Evolutionary conservation across 2,888 invertebrate genomes (phyloP).

Genomic region (Beris morrisii): DNA sequence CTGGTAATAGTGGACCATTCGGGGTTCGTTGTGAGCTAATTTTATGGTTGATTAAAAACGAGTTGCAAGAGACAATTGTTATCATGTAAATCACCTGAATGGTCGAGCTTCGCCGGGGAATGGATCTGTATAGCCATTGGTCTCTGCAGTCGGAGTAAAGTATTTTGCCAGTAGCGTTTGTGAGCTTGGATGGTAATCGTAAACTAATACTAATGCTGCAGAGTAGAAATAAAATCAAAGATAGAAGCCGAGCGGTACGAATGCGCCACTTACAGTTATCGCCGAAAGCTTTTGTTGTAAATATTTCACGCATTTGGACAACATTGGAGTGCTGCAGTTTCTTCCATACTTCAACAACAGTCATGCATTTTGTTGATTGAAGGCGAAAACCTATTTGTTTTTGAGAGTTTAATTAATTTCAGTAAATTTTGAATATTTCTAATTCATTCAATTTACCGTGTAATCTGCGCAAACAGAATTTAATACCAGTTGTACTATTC

Average conservation of each 20-base stretch:
- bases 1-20: constrained; percentile 79
- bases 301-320: constrained; percentile 87
- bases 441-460: constrained; percentile 63
- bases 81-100: constrained; percentile 49
- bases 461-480: constrained; percentile 83
- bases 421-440: background rate
- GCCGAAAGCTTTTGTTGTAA: constrained; percentile 93
- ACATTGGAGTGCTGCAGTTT: constrained; percentile 93
- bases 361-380: constrained; percentile 81
- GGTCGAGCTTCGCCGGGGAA: constrained; percentile 77
- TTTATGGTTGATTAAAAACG: constrained; percentile 51
- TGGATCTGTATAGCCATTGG: constrained; percentile 72
- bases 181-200: constrained; percentile 91
- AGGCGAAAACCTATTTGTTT: constrained; percentile 70
- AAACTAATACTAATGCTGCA: constrained; percentile 88
- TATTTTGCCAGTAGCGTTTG: constrained; percentile 86
- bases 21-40: constrained; percentile 57
- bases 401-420: constrained; percentile 41
- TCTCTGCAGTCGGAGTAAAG: constrained; percentile 66
- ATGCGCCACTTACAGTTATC: constrained; percentile 73
- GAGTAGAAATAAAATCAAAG: constrained; percentile 18
- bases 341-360: constrained; percentile 91
- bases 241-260: background rate
- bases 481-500: constrained; percentile 81
- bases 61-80: background rate